These are phyloP conservation scores for Leucania comma DNA, from an alignment of 2,888 invertebrate genomes.

Conservation along the genomic window DNA sequence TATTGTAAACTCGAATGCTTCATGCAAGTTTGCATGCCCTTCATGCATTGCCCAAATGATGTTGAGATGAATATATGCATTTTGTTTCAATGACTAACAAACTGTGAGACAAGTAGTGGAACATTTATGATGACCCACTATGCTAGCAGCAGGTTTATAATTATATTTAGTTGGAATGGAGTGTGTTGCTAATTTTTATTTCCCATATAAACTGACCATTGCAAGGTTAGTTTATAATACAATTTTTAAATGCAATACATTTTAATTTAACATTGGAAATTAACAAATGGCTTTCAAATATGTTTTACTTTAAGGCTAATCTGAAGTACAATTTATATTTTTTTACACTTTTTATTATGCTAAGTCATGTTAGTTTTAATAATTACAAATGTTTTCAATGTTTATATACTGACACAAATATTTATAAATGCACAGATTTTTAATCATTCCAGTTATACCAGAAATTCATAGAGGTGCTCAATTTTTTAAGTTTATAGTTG, in stretches of 20 bases:
- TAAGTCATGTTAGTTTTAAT: conserved; percentile 9
- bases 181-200: background rate
- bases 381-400: background rate
- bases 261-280: background rate
- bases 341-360: conserved; percentile 21
- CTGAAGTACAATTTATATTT: conserved; percentile 50
- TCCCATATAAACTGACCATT: background rate
- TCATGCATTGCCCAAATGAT: background rate
- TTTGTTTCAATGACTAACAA: background rate
- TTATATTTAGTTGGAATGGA: background rate
- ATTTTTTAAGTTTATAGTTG: conserved; percentile 33
- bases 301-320: conserved; percentile 24
- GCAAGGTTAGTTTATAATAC: no score
- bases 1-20: conserved; percentile 5
- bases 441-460: conserved; percentile 20
- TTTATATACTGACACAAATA: conserved; percentile 6
- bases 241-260: background rate
- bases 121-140: background rate
- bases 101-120: background rate
- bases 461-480: conserved; percentile 39
- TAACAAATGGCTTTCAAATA: conserved; percentile 8
- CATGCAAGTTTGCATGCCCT: background rate
- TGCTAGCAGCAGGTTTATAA: background rate
- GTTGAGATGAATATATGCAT: no score
- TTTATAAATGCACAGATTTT: conserved; percentile 26